Evolutionary conservation across 2,113 vertebrate genomes (phyloP), one percentile per base, ranked within the genome.

Genomic region (Megalops atlanticus): DNA sequence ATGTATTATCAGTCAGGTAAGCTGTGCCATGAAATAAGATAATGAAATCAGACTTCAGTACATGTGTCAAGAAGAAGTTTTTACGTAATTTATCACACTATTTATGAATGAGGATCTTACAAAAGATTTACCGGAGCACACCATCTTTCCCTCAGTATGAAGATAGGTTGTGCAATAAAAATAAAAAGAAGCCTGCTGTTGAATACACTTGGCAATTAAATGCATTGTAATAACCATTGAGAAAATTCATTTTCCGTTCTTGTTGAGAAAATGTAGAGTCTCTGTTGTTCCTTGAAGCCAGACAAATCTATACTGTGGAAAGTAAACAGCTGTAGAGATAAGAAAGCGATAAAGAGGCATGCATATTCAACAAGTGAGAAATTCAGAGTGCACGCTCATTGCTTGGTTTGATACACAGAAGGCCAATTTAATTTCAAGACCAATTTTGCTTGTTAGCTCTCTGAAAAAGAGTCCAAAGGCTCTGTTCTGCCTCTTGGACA

Each of bases 341-440:
- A 3, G 16, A 31, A 79, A 69, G 33, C 21, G 64, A 70, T 35
- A 79, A 33, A 41, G 38, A 70, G 68, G 41, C 77, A 70, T 79
- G 77, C 77, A 16, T 41, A 35, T 21, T 10, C 11, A 35, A 79
- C 39, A 70, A 14, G 16, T 35, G 21, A 47, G 41, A n/a, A 35
- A 40, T n/a, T 69, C 1, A n/a, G 39, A 35, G n/a, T 11, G 35
- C 7, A 70, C 31, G 10, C n/a, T 33, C 1, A 27, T 21, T 70
- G 41, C 24, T 78, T 27, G n/a, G 35, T 58, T 58, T 4, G 24
- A 18, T n/a, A 3, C 21, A 64, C 8, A n/a, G n/a, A 64, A 64
- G 58, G 58, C 24, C 12, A 10, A 64, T 64, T 64, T 5, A 27
- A 64, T n/a, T n/a, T n/a, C n/a, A n/a, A n/a, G n/a, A n/a, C n/a